Conservation (phyloP, 1,140 invertebrate species). For the Diploscapter pachys region DNA sequence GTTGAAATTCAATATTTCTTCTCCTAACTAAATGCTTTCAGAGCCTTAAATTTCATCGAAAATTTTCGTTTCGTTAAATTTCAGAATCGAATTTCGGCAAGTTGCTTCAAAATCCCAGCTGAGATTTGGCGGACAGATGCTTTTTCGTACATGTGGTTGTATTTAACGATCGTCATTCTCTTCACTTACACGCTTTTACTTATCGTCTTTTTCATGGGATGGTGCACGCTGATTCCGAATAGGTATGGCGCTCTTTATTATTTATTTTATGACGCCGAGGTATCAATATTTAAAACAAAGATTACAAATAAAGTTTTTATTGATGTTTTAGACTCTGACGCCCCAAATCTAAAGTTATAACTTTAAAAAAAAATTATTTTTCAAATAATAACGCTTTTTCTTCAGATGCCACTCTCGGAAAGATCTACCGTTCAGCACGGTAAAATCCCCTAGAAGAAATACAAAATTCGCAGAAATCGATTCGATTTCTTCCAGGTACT, state of each 20-base stretch:
- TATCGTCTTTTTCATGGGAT: constrained; percentile 39
- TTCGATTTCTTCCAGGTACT: constrained; percentile 28
- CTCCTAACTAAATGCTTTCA: too few species aligned
- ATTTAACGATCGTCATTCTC: constrained; percentile 33
- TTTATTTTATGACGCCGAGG: too few species aligned
- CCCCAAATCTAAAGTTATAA: too few species aligned
- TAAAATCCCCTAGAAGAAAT: constrained; percentile 34
- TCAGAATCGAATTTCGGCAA: too few species aligned
- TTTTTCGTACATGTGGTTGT: constrained; percentile 19
- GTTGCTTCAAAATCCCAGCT: too few species aligned
- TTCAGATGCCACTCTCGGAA: constrained; percentile 32
- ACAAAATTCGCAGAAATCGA: constrained; percentile 30
- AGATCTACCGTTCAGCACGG: constrained; percentile 35
- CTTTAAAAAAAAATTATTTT: too few species aligned
- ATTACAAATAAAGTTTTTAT: background rate
- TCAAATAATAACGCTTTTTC: background rate
- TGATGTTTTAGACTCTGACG: too few species aligned
- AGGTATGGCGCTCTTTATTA: constrained; percentile 1
- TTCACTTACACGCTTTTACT: constrained; percentile 36
- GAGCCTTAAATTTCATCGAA: too few species aligned
- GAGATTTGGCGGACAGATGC: too few species aligned
- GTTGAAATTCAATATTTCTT: too few species aligned
- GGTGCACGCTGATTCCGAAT: constrained; percentile 39
- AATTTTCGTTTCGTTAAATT: too few species aligned
- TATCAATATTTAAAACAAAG: background rate